phyloP scores from a whole-genome alignment of 1,140 invertebrate genomes.

The Drosophila ficusphila region DNA sequence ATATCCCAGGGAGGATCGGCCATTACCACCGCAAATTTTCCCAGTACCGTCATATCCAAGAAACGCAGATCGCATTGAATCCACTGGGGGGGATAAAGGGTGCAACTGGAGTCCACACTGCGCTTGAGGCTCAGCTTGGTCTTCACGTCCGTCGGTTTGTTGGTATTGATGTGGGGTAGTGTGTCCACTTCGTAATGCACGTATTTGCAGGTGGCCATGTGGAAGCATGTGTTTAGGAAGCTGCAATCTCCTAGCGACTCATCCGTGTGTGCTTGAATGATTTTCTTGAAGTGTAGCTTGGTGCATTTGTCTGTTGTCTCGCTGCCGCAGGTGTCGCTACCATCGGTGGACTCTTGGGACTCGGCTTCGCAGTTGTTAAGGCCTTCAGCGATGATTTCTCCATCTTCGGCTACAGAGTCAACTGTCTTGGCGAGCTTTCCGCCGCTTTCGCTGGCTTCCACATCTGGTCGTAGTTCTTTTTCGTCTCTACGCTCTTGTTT shows the following conservation, averaged over 20 bases:
- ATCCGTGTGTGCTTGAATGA: slow-evolving; percentile 98
- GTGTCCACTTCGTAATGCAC: slow-evolving; percentile 97
- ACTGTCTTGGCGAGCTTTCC: slow-evolving; percentile 38
- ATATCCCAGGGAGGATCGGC: slow-evolving; percentile 99
- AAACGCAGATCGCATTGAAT: slow-evolving; percentile 98
- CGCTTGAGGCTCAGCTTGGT: slow-evolving; percentile 76
- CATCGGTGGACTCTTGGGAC: slow-evolving; percentile 68
- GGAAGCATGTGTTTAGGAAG: slow-evolving; percentile 99
- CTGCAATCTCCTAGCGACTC: slow-evolving; percentile 98
- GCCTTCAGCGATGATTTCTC: slow-evolving; percentile 64
- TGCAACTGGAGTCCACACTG: slow-evolving; percentile 85
- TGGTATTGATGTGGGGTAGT: slow-evolving; percentile 83
- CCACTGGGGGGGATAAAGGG: slow-evolving; percentile 96
- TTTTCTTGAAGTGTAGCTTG: slow-evolving; percentile 98
- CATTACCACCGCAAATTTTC: slow-evolving; percentile 97
- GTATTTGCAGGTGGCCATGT: slow-evolving; percentile 99
- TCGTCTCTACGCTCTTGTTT: slow-evolving; percentile 83
- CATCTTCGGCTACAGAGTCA: slow-evolving; percentile 60
- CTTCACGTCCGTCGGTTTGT: slow-evolving; percentile 75
- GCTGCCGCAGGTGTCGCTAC: slow-evolving; percentile 47
- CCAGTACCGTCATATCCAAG: slow-evolving; percentile 97
- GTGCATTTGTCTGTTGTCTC: slow-evolving; percentile 87
- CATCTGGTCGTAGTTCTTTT: slow-evolving; percentile 33
- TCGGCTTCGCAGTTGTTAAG: slow-evolving; percentile 58
- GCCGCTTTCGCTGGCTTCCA: background rate